These are phyloP conservation scores for Porites australiensis DNA, from an alignment of 64 coral and sea anemone species.

Conservation along the genomic window DNA sequence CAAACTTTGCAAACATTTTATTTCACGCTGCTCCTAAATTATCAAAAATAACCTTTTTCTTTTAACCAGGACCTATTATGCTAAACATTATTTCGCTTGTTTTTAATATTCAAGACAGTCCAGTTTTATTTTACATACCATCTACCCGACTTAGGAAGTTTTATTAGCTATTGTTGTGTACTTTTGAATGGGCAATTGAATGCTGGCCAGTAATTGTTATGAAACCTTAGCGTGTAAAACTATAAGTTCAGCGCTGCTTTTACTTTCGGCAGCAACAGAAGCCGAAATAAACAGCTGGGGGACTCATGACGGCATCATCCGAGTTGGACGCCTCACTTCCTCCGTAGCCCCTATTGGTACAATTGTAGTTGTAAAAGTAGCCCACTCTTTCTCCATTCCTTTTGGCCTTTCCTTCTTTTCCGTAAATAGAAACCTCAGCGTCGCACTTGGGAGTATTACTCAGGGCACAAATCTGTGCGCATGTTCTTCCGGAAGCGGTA, in stretches of 20 bases:
- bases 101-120: background rate
- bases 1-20: background rate
- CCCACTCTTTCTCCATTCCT: constrained; percentile 29
- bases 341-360: background rate
- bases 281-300: too few species aligned
- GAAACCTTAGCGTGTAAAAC: too few species aligned
- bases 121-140: background rate
- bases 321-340: constrained; percentile 17
- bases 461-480: constrained; percentile 26
- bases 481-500: background rate
- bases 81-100: background rate
- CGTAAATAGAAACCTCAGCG: constrained; percentile 41
- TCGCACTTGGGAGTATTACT: constrained; percentile 3
- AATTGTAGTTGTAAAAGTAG: constrained; percentile 50
- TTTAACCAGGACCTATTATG: background rate
- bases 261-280: too few species aligned
- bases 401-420: constrained; percentile 36
- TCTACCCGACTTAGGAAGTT: constrained; percentile 16
- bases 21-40: background rate
- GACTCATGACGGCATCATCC: too few species aligned
- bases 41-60: background rate
- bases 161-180: background rate
- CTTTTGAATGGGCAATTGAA: background rate
- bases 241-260: too few species aligned
- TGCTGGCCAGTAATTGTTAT: too few species aligned